Evolutionary conservation across 2,888 invertebrate species (phyloP), one percentile per base, ranked within the genome.

Genomic region (Drosophila koepferae): DNA sequence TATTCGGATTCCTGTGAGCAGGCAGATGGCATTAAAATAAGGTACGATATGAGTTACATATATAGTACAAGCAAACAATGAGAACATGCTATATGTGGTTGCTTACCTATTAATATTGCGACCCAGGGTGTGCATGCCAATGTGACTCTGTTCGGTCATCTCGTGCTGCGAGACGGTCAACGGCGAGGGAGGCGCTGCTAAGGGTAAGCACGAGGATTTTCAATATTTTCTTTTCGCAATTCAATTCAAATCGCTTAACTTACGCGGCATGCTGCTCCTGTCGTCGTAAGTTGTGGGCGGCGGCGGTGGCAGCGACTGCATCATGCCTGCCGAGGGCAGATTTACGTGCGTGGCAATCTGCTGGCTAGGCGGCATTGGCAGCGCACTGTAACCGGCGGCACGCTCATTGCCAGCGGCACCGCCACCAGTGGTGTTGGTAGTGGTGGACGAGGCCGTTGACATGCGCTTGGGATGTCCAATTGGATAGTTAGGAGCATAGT

Each of bases 401-500:
- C 96, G 95, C 63, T 95, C 95, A 83, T 91, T 91, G 76, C 94
- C 94, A 12, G 83, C 76, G 16, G 89, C 90, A 12, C 93, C 94
- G 1, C 84, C 90, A 7, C 82, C 91, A 3, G 82, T 91, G n/a
- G 90, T 91, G 9, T 81, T 89, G 36, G 83, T 89, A 18, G 84
- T 91, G 46, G 83, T 88, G n/a, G 91, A 90, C 46, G 92, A 92
- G 16, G 92, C 90, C 16, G 92, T 91, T 0, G 92, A 92, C 82
- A 91, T 92, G 46, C 96, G 94, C 76, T 96, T 94, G 0, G 96
- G 96, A 94, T 96, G 96, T 1, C 96, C 96, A 79, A 97, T 94
- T 14, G 98, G 98, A 94, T 98, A 98, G 94, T 98, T 98, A 1
- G 98, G 98, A 16, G 98, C 98, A 93, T 99, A 99, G 93, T 98